Base-by-base conservation (phyloP, 2,113 vertebrate genomes). In the Morone saxatilis region DNA sequence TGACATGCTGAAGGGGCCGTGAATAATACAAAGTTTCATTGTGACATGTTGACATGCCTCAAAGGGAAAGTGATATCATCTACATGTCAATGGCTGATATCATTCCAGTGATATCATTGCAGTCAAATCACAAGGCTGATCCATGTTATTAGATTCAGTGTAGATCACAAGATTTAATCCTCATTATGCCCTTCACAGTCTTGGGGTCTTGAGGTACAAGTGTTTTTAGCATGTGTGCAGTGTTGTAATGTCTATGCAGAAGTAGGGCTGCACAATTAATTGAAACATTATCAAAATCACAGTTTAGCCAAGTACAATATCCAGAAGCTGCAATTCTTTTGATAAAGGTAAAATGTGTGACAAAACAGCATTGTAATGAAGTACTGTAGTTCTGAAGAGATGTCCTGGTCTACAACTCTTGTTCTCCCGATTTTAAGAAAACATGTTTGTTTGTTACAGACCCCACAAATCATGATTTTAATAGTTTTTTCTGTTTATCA, bases 31-130 rank as follows among this genome's bases (percentile, higher is more conserved):
- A 25, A 48, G 40, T 78, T 83, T 31, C 62, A 22, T 68, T 78
- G 60, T 86, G 51, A 57, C 38, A 13, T 50, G 71, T 60, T 86
- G 51, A 57, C 38, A 13, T 50, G 71, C 60, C 83, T 81, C 51
- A 71, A 76, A 79, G 82, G 41, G 20, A 72, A 82, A 51, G 48
- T 73, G 85, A 90, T 81, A 70, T 62, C 68, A 75, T 90, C 71
- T 48, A 0, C 59, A 69, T 78, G 69, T 76, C 76, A 76, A 20
- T 67, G 63, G 48, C 53, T 73, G 57, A 83, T 86, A 66, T 47
- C 41, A 50, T 74, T 81, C 40, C 78, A 63, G 40, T 53, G 53
- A 78, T 86, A 17, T 47, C 71, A 66, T 0, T 48, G 48, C 79
- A 47, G 65, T 25, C 22, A 56, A 74, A 84, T 79, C 74, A 25